A percentile compares a stretch with the other conserved stretches of the same genome.
These are phyloP conservation scores for Dynastes hyllus DNA, from an alignment of 2,888 invertebrate genomes.

Conservation along the genomic window DNA sequence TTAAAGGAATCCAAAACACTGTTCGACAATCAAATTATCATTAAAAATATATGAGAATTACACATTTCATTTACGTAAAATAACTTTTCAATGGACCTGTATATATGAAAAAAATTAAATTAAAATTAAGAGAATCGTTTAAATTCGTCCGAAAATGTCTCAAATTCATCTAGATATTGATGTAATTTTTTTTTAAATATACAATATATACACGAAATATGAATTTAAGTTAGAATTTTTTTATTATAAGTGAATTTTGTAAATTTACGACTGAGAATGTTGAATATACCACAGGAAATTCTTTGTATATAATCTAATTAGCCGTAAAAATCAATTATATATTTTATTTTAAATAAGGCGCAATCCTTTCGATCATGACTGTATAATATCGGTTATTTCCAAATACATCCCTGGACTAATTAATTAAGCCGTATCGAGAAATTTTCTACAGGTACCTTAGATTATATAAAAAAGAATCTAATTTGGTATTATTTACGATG, in stretches of 20 bases:
- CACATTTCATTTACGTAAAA: not conserved
- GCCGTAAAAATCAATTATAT: too few relatives aligned
- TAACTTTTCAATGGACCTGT: conserved; percentile 24
- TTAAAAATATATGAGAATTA: not conserved
- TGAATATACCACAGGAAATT: not conserved
- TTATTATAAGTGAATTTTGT: not conserved
- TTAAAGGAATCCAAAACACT: not conserved
- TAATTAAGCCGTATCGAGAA: too few relatives aligned
- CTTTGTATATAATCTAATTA: not conserved
- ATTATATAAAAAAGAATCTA: too few relatives aligned
- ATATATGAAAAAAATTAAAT: conserved; percentile 11
- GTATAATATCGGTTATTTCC: too few relatives aligned
- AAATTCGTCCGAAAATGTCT: not conserved
- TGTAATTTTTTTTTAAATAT: conserved; percentile 12
- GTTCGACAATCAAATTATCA: conserved; percentile 3
- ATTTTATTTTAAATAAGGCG: too few relatives aligned
- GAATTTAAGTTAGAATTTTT: not conserved
- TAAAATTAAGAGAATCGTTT: not conserved
- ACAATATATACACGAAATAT: not conserved
- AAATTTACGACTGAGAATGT: not conserved
- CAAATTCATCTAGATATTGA: not conserved
- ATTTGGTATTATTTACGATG: too few relatives aligned
- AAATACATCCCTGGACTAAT: too few relatives aligned
- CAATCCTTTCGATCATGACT: too few relatives aligned
- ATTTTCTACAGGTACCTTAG: too few relatives aligned